These are phyloP conservation scores for Cryptocheilus praepositus DNA, from an alignment of 2,888 invertebrate species.

Conservation along the genomic window DNA sequence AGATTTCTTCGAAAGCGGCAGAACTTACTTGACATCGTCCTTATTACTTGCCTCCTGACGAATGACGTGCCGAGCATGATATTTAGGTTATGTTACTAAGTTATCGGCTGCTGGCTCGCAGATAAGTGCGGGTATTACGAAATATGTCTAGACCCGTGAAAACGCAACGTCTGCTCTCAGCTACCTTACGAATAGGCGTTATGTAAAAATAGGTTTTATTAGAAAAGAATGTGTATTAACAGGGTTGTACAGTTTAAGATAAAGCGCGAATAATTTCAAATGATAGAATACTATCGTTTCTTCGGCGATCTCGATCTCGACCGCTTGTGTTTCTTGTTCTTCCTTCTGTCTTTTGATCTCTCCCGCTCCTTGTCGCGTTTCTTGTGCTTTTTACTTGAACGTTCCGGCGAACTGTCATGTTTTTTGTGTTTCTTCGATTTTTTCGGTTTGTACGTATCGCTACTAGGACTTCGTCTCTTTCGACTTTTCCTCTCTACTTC, in stretches of 20 bases:
- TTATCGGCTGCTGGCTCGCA: slow-evolving; percentile 29
- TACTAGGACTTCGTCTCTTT: slow-evolving; percentile 55
- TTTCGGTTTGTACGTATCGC: slow-evolving; percentile 64
- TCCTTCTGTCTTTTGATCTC: no score
- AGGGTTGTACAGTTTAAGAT: slow-evolving; percentile 42
- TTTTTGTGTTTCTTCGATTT: slow-evolving; percentile 71
- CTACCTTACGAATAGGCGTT: not conserved
- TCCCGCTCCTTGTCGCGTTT: slow-evolving; percentile 79
- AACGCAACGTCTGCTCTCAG: not conserved
- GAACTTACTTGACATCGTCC: slow-evolving; percentile 62
- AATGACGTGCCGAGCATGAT: slow-evolving; percentile 44
- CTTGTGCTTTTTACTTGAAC: slow-evolving; percentile 76
- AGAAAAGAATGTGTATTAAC: slow-evolving; percentile 45
- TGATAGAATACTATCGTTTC: slow-evolving; percentile 44
- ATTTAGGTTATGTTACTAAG: slow-evolving; percentile 57
- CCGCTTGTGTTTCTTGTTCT: slow-evolving; percentile 67
- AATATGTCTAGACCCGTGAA: no score
- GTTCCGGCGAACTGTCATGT: slow-evolving; percentile 72
- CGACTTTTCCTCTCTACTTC: slow-evolving; percentile 50
- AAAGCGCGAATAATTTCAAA: slow-evolving; percentile 29
- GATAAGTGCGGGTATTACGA: not conserved
- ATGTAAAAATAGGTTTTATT: no score
- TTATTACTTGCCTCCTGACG: slow-evolving; percentile 41
- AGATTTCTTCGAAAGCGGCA: not conserved
- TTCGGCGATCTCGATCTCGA: slow-evolving; percentile 44